phyloP scores from a whole-genome alignment of 2,888 invertebrate species.

The Cacoxenus indagator region DNA sequence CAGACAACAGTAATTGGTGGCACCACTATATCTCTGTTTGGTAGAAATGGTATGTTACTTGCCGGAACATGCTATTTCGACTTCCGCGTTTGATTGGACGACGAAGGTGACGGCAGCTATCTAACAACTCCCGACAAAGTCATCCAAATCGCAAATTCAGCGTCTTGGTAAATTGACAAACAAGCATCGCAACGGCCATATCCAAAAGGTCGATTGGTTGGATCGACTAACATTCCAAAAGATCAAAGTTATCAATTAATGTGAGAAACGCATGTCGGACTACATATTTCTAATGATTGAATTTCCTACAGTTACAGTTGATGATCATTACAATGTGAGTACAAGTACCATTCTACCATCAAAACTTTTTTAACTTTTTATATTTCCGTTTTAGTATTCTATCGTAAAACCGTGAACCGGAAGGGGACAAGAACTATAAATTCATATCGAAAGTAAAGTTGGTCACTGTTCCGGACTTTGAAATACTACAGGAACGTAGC shows the following conservation, averaged over 20 bases:
- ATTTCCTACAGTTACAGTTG: conserved; percentile 86
- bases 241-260: conserved; percentile 95
- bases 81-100: conserved; percentile 89
- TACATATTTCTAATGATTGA: conserved; percentile 96
- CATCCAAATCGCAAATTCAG: conserved; percentile 89
- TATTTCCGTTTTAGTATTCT: conserved; percentile 76
- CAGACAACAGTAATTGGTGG: conserved; percentile 90
- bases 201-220: conserved; percentile 96
- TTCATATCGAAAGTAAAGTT: conserved; percentile 84
- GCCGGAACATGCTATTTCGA: conserved; percentile 85
- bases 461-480: conserved; percentile 88
- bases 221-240: conserved; percentile 95
- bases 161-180: conserved; percentile 91
- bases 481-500: conserved; percentile 81
- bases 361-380: neutral
- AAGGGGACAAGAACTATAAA: conserved; percentile 89
- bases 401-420: conserved; percentile 95
- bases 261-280: conserved; percentile 91
- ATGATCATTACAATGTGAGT: conserved; percentile 77
- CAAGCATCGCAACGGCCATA: conserved; percentile 93
- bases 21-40: conserved; percentile 92
- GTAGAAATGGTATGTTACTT: conserved; percentile 92
- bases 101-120: conserved; percentile 83
- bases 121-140: conserved; percentile 82
- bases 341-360: conserved; percentile 28